A percentile compares a stretch with the other conserved stretches of the same genome.
These are phyloP conservation scores for Xylota segnis DNA, from an alignment of 2,888 invertebrate species.

Conservation along the genomic window DNA sequence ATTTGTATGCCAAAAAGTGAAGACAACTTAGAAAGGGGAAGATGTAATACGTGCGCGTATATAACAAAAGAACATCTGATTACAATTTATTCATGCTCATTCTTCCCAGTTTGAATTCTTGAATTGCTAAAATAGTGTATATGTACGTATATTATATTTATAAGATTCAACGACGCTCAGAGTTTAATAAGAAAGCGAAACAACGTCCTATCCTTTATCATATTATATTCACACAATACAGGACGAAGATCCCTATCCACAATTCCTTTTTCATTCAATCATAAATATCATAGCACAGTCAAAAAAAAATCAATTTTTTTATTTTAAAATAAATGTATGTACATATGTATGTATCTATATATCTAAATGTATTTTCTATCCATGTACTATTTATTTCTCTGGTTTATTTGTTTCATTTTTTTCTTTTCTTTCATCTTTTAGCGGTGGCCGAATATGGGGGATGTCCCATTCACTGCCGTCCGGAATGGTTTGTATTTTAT, in stretches of 20 bases:
- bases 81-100: not conserved
- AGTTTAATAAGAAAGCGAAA: too few relatives aligned
- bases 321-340: not conserved
- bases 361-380: constrained; percentile 14
- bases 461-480: constrained; percentile 85
- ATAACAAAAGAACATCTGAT: not conserved
- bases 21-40: too few relatives aligned
- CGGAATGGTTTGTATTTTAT: constrained; percentile 84
- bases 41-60: not conserved
- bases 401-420: constrained; percentile 14
- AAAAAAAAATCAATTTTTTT: not conserved
- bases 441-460: constrained; percentile 84
- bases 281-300: constrained; percentile 24
- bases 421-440: constrained; percentile 77
- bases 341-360: not conserved
- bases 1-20: not conserved
- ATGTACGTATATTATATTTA: too few relatives aligned
- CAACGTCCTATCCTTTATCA: too few relatives aligned
- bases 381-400: constrained; percentile 2
- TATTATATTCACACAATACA: not conserved
- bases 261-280: constrained; percentile 7
- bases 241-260: not conserved
- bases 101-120: not conserved
- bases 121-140: too few relatives aligned
- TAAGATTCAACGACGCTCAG: too few relatives aligned